These are phyloP conservation scores for Silurus lanzhouensis DNA, from an alignment of 2,797 vertebrate genomes.

Conservation along the genomic window DNA sequence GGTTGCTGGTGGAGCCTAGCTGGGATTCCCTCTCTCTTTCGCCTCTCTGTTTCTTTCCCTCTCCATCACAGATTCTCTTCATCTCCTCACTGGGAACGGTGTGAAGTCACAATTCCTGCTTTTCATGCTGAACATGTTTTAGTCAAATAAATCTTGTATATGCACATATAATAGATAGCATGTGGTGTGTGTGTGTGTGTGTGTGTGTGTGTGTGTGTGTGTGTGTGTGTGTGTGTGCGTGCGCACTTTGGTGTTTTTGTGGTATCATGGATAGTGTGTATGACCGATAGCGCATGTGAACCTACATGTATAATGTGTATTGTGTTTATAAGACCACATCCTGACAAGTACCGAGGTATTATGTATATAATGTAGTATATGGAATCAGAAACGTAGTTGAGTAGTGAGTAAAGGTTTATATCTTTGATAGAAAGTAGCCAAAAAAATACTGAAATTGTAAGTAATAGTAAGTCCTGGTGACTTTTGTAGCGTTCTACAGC, in stretches of 20 bases:
- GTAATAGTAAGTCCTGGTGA: neutral
- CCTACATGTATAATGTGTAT: neutral
- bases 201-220: constrained; percentile 6
- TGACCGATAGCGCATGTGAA: neutral
- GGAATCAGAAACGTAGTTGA: no score
- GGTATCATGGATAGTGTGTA: neutral
- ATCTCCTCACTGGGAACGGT: neutral
- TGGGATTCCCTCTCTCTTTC: constrained; percentile 17
- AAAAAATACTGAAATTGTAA: no score
- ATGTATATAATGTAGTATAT: no score
- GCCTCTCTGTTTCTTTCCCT: neutral
- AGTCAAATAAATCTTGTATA: neutral
- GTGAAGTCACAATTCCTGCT: neutral
- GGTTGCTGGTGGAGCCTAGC: constrained; percentile 38
- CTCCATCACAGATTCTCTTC: neutral
- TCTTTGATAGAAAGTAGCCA: no score
- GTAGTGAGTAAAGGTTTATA: no score
- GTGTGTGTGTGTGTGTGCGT: neutral
- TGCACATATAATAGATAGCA: neutral
- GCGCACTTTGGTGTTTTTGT: neutral
- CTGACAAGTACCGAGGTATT: no score
- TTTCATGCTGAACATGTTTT: neutral
- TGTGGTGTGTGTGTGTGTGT: constrained; percentile 2
- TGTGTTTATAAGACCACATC: neutral
- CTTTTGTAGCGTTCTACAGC: neutral